A percentile compares a stretch with the other conserved stretches of the same genome.
These are phyloP conservation scores for Merops nubicus DNA, from an alignment of 2,113 vertebrate genomes.

Conservation along the genomic window DNA sequence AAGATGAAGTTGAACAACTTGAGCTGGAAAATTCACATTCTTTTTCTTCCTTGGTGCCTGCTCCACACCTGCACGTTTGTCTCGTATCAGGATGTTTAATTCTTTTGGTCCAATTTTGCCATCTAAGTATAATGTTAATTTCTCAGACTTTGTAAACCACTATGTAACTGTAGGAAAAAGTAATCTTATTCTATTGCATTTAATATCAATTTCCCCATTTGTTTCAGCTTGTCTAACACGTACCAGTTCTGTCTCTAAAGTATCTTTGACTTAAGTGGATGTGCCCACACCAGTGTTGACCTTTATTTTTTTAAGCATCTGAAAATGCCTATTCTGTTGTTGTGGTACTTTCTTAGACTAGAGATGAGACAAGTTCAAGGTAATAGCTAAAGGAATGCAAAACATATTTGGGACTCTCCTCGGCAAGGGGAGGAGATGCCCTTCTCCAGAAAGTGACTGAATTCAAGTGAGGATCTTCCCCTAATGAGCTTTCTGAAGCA, in stretches of 20 bases:
- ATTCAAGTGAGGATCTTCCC: too few species aligned
- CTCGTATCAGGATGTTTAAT: neutral
- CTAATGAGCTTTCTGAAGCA: too few species aligned
- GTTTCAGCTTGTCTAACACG: neutral
- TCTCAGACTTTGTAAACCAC: neutral
- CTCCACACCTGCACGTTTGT: neutral
- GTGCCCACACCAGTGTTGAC: neutral
- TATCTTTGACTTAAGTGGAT: neutral
- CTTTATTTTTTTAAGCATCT: neutral
- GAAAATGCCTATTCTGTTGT: neutral
- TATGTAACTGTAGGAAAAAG: neutral
- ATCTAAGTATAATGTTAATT: neutral
- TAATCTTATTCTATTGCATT: neutral
- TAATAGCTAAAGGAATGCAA: neutral
- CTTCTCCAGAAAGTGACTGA: too few species aligned
- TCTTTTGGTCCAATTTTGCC: neutral
- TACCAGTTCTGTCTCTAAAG: neutral
- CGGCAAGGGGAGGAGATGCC: too few species aligned
- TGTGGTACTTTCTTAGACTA: neutral
- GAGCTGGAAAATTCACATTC: neutral
- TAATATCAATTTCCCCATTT: neutral
- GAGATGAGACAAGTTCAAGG: neutral
- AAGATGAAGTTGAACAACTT: neutral
- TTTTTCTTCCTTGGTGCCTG: neutral
- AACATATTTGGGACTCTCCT: neutral